phyloP scores from a whole-genome alignment of 2,113 vertebrate species.

The Anguilla rostrata region DNA sequence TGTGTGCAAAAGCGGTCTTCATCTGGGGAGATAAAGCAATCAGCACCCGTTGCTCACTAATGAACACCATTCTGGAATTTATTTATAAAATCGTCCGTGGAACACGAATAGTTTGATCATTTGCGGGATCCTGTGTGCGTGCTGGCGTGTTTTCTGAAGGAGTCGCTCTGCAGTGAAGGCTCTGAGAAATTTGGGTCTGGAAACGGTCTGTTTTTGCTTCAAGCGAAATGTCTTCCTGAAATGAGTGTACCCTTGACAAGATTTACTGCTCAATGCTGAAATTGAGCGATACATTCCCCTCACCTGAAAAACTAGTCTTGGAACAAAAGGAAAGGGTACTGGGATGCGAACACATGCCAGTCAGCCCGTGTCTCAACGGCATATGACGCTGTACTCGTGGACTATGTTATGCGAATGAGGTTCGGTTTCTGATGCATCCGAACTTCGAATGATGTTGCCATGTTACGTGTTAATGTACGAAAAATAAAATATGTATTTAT shows the following conservation, averaged over 20 bases:
- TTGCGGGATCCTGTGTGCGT: neutral
- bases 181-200: neutral
- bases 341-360: neutral
- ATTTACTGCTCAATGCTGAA: neutral
- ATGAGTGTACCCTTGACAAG: neutral
- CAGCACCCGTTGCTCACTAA: no score
- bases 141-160: neutral
- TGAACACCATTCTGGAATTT: no score
- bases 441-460: neutral
- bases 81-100: neutral
- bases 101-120: neutral
- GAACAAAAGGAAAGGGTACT: neutral
- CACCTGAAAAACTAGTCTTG: neutral
- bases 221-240: neutral
- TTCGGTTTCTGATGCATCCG: neutral
- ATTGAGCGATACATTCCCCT: neutral
- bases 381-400: neutral
- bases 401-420: neutral
- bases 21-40: no score
- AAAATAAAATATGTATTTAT: no score
- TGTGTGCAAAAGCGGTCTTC: no score
- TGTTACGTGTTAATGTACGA: no score
- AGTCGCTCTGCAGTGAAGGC: neutral
- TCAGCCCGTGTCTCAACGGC: neutral
- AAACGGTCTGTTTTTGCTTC: neutral